Conservation (phyloP, 2,888 invertebrate genomes). For the Lasioglossum marginatum region DNA sequence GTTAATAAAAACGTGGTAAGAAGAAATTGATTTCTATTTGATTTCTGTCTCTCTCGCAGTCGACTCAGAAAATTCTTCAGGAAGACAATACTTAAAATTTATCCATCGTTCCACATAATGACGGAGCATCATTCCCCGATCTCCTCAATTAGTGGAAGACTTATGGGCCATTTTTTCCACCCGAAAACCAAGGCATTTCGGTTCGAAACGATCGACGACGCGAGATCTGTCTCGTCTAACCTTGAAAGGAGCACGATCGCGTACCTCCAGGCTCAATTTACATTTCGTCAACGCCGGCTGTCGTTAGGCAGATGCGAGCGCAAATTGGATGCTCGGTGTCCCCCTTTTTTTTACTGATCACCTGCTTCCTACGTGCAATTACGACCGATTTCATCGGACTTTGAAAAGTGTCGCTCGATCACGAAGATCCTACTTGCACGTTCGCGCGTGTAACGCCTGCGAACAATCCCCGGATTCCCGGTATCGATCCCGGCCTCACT, state of each 20-base stretch:
- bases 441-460: constrained; percentile 55
- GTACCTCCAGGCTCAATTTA: constrained; percentile 71
- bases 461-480: constrained; percentile 52
- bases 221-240: constrained; percentile 29
- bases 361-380: constrained; percentile 79
- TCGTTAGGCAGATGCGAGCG: constrained; percentile 81
- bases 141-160: constrained; percentile 21
- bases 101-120: not conserved
- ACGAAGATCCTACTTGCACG: constrained; percentile 61
- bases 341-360: constrained; percentile 72
- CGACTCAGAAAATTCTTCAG: not conserved
- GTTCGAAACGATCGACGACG: constrained; percentile 23
- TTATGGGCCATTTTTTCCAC: not conserved
- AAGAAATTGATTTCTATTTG: too few relatives aligned
- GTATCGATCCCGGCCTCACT: constrained; percentile 19
- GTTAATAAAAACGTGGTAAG: too few relatives aligned
- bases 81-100: not conserved
- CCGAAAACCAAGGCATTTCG: not conserved
- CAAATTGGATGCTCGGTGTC: constrained; percentile 78
- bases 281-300: constrained; percentile 82
- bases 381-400: constrained; percentile 78
- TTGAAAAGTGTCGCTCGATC: constrained; percentile 77
- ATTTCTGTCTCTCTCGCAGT: too few relatives aligned
- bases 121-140: not conserved
- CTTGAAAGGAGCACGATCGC: constrained; percentile 42